These are phyloP conservation scores for Xenopus laevis DNA, from an alignment of 2,113 vertebrate genomes.

Conservation along the genomic window DNA sequence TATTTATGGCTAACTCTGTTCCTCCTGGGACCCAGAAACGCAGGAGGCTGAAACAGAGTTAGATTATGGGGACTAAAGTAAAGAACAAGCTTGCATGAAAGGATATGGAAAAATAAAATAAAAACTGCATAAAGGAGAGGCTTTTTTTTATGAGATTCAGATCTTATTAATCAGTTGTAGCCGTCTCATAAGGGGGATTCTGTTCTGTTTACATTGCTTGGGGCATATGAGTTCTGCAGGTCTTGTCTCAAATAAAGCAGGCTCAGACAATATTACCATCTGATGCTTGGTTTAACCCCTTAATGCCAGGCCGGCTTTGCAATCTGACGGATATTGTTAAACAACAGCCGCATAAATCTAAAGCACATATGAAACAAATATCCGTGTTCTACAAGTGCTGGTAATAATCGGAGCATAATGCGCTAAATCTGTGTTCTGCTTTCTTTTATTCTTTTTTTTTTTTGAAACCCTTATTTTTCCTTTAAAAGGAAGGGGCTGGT, in stretches of 20 bases:
- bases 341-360: no score
- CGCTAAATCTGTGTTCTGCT: no score
- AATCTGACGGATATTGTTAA: no score
- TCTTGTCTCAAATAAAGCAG: conserved; percentile 38
- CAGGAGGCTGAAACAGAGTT: conserved; percentile 2
- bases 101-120: conserved; percentile 24
- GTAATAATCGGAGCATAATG: no score
- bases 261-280: conserved; percentile 38
- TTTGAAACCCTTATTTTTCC: no score
- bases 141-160: conserved; percentile 36
- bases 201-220: conserved; percentile 38
- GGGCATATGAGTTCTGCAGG: conserved; percentile 41
- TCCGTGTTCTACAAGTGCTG: no score
- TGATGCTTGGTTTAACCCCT: conserved; percentile 32
- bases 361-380: no score
- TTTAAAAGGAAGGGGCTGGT: no score
- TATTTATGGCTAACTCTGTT: conserved; percentile 1
- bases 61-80: conserved; percentile 17
- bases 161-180: conserved; percentile 41
- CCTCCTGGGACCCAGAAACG: conserved; percentile 19
- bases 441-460: no score
- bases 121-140: conserved; percentile 21
- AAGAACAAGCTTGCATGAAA: conserved; percentile 13
- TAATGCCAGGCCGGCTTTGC: not conserved
- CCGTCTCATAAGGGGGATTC: conserved; percentile 34